Base-by-base conservation (phyloP, 2,797 vertebrate species). In the Onychomys arenicola region DNA sequence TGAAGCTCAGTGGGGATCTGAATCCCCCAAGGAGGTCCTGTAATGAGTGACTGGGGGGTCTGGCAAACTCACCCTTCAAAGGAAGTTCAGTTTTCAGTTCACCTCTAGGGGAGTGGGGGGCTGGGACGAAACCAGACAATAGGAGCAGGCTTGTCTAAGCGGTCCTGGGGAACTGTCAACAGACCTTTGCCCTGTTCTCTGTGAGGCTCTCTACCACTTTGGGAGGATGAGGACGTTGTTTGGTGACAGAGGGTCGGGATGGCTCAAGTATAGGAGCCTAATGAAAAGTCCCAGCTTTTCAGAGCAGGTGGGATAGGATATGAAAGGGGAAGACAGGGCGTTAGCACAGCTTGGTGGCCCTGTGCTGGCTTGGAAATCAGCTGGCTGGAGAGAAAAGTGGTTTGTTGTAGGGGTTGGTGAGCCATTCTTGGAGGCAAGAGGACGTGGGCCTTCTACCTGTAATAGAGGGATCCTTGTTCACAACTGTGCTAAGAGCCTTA, bases 281-380 rank as follows among this genome's bases (percentile, higher is more conserved):
- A 16, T 7, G 21, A 43, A n/a, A 86, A 69, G 29, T 23, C 34
- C 25, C 29, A 34, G 52, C 6, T 46, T 59, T 46, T 76, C 29
- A 23, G 59, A 37, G 29, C 23, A 46, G 40, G 27, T 21, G 37
- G 86, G 19, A 16, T 23, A 86, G 46, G 19, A n/a, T 29, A 59
- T 5, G 37, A 21, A 37, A 43, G 19, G 32, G 25, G 71, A 23
- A 34, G 17, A 25, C 49, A 10, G 43, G 49, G 29, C 57, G 2
- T 57, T 55, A 43, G 57, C 17, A 12, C 14, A 2, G 19, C 5
- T 0, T 0, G 6, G 75, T 16, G 52, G 9, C 46, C 5, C 49
- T 14, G 37, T 32, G 49, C 25, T 57, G 40, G 65, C 61, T 59
- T 10, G 37, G 4, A 8, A 75, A 61, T 49, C n/a, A 16, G 34